phyloP scores from a whole-genome alignment of 2,113 vertebrate genomes.

The Mustelus asterias region DNA sequence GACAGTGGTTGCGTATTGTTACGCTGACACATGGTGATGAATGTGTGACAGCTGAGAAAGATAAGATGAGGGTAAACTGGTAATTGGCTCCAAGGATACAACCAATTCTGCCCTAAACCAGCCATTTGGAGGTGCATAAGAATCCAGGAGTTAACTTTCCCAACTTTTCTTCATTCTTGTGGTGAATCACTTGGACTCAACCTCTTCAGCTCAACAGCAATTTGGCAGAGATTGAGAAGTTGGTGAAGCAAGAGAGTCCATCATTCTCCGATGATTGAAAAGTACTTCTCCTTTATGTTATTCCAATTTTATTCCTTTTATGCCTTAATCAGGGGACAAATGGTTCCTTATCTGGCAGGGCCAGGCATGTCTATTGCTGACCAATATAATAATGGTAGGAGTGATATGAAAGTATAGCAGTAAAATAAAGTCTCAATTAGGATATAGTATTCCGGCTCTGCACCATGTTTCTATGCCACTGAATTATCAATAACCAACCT shows the following conservation, averaged over 20 bases:
- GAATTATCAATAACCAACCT: background rate
- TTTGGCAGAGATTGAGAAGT: background rate
- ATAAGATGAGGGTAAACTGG: background rate
- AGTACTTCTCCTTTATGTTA: background rate
- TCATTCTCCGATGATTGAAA: background rate
- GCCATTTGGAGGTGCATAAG: background rate
- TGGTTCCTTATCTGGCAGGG: background rate
- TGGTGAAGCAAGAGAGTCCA: background rate
- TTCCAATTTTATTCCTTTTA: background rate
- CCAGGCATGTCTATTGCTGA: too few species aligned
- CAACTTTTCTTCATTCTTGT: background rate
- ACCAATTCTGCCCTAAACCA: background rate
- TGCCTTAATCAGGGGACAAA: background rate
- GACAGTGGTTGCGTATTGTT: background rate
- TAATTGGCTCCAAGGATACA: background rate
- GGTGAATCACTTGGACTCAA: background rate
- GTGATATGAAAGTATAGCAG: background rate
- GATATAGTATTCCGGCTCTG: background rate
- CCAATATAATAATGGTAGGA: background rate
- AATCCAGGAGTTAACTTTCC: background rate
- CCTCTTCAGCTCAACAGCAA: background rate
- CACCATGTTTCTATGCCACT: background rate
- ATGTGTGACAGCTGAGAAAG: background rate
- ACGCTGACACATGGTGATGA: background rate
- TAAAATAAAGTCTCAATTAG: background rate